Evolutionary conservation across 2,113 vertebrate species (phyloP).

Genomic region (Tyrannus savana): DNA sequence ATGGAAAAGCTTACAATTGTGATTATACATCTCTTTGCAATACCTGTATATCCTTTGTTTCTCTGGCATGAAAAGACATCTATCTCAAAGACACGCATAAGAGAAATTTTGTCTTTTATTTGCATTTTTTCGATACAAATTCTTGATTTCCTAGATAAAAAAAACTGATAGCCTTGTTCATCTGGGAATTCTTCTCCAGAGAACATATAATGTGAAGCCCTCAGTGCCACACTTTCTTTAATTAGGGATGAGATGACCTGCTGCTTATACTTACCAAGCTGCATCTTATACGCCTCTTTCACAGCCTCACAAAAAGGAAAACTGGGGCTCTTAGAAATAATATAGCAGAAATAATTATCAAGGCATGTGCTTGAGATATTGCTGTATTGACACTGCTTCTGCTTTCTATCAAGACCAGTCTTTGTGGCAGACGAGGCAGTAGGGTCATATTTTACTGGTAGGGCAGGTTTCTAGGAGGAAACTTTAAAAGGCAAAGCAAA

Average conservation of each 20-base stretch:
- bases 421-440: not conserved
- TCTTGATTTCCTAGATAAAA: not conserved
- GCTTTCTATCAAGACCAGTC: not conserved
- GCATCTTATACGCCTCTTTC: not conserved
- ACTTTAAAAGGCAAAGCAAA: not conserved
- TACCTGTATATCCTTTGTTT: conserved; percentile 41
- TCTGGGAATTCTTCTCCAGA: not conserved
- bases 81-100: not conserved
- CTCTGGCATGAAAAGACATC: not conserved
- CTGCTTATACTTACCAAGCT: not conserved
- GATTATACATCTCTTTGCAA: conserved; percentile 35
- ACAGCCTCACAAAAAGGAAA: not conserved
- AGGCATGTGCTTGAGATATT: not conserved
- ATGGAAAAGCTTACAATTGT: conserved; percentile 37
- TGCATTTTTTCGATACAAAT: not conserved
- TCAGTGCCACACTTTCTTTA: not conserved
- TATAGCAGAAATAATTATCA: not conserved
- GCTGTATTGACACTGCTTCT: not conserved
- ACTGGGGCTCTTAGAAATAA: not conserved
- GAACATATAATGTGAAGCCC: not conserved
- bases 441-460: not conserved
- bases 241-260: not conserved
- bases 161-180: not conserved
- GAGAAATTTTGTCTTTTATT: not conserved
- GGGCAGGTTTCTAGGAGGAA: not conserved